Evolutionary conservation across 2,888 invertebrate species (phyloP).

Genomic region (Phania funesta): DNA sequence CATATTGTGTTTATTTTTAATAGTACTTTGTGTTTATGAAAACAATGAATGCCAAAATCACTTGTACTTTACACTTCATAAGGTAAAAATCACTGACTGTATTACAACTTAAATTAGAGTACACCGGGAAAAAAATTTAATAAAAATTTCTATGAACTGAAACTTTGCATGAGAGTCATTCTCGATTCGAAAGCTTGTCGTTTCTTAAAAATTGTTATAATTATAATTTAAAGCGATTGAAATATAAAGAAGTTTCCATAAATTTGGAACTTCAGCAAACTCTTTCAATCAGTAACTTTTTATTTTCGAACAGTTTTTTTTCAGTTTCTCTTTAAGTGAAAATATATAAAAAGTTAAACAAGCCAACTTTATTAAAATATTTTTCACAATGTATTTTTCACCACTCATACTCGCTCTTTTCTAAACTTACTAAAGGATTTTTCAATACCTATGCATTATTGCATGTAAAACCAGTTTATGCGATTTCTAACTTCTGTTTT

Average conservation of each 20-base stretch:
- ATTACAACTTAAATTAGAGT: neutral
- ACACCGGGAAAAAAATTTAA: neutral
- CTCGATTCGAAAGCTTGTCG: no score
- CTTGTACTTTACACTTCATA: constrained; percentile 21
- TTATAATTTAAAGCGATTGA: no score
- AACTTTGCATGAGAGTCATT: no score
- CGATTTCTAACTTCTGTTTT: constrained; percentile 32
- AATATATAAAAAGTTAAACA: no score
- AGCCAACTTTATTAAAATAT: neutral
- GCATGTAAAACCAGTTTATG: constrained; percentile 17
- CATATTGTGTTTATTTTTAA: constrained; percentile 10
- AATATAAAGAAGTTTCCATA: no score
- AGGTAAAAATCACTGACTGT: neutral
- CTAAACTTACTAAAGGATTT: neutral
- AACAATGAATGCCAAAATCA: constrained; percentile 52
- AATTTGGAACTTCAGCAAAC: no score
- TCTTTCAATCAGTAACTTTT: no score
- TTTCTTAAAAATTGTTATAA: no score
- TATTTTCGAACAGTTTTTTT: no score
- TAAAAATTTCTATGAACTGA: neutral
- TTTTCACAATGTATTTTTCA: neutral
- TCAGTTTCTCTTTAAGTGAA: no score
- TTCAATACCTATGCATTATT: constrained; percentile 12
- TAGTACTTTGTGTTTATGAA: constrained; percentile 19
- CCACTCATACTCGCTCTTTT: neutral